Base-by-base conservation (phyloP, 1,140 invertebrate species). In the Tachypleus tridentatus region DNA sequence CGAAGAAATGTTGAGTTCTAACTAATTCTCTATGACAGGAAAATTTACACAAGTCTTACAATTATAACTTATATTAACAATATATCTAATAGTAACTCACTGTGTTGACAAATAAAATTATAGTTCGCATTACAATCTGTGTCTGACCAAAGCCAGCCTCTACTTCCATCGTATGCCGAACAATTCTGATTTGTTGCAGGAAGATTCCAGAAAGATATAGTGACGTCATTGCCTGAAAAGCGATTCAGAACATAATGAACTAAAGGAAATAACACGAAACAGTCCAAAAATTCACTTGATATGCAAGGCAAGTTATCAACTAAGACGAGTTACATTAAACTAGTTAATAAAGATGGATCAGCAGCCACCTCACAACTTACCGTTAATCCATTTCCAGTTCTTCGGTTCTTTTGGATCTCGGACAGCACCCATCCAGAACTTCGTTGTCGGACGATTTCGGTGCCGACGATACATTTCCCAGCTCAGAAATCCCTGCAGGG, bases 111-210 rank as follows among this genome's bases (percentile, higher is more conserved):
- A 66, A 96, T 94, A 77, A 87, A 95, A 78, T 95, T 93, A 49
- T 94, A 79, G 64, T 84, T 82, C 4, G 85, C 83, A 63, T 86
- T 84, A 76, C 93, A 96, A 74, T 93, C 87, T 8, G 91, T 94
- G 72, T 93, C 91, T 1, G 89, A 91, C 93, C 93, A 96, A 0
- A 96, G 82, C 91, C 91, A 96, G 8, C 91, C 91, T 76, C 91
- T 91, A 70, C 87, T 88, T 64, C 92, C 92, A 74, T 95, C 92
- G 74, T 92, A 95, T 54, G 90, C 76, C 3, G 91, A 90, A 73
- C 93, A 96, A 70, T 91, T 87, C 59, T 91, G 87, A 63, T 84
- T 83, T 3, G 85, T 87, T 4, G 87, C 87, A 0, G 89, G 89
- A 52, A 88, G 77, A 77, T 91, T 93, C 93, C 93, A 96, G 76